Base-by-base conservation (phyloP, 2,113 vertebrate genomes). In the Perccottus glenii region DNA sequence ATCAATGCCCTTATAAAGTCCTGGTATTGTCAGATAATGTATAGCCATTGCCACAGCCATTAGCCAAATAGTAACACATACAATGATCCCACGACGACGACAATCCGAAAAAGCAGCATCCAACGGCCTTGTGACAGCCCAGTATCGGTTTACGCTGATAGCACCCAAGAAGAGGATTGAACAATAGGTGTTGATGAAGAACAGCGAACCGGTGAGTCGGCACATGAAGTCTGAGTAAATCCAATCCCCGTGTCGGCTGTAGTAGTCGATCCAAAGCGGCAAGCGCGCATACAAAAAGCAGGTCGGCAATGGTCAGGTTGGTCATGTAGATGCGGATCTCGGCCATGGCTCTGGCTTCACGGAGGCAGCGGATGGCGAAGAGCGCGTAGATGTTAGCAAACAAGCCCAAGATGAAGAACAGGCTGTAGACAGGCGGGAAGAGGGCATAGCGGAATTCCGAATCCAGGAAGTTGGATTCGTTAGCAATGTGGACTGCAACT, bases 261-360 rank as follows among this genome's bases (percentile, higher is more conserved):
- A 99, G 76, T 99, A 99, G 55, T 83, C 5, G 8, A 97, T 93
- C 98, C 96, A 99, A 64, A 95, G 91, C 0, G 97, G 97, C 60
- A 99, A 91, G 0, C n/a, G 93, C 93, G 1, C 90, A 55, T 65
- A 98, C 70, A 52, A 97, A 99, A 1, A 99, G 94, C 53, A 99
- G 88, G 67, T 99, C 98, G 0, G 96, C 95, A 2, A 95, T 48
- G 0, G 95, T 97, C 77, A 99, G 78, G 85, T 98, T 99, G 70
- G 94, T 89, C 94, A 98, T 98, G 79, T 98, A 98, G 87, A 98
- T 96, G 81, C 93, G 94, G 27, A 99, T 97, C 83, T 98, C 98
- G 0, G 88, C 96, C 70, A 98, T 92, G 47, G 92, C 93, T 68
- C 90, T 96, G n/a, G 90, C 84, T 1, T 91, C 84, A 0, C 94